Evolutionary conservation across 2,888 invertebrate genomes (phyloP), one percentile per base, ranked within the genome.

Genomic region (Leptura quadrifasciata): DNA sequence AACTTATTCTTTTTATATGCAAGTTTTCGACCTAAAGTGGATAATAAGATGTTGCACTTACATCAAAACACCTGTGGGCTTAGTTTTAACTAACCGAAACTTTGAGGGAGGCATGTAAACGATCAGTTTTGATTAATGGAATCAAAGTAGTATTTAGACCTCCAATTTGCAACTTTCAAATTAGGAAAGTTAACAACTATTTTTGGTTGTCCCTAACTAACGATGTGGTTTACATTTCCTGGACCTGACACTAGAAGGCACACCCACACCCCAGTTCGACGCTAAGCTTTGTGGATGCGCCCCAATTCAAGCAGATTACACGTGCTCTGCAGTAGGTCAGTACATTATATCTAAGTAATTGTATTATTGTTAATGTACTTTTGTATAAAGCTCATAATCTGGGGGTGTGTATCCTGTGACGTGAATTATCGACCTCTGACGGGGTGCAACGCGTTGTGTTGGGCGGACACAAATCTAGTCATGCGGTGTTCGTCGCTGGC

Each of bases 401-500:
- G 81, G 80, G 71, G 77, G 74, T 78, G 77, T 78, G 73, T 72
- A 61, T 65, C 80, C 75, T 35, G 75, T 78, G 75, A 79, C 79
- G 79, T 79, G 82, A 81, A 83, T 83, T 86, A 85, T 84, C 86
- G 85, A 85, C 86, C 84, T 85, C 84, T 82, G 81, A 84, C 85
- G 85, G 85, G 84, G 84, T 84, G 82, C 82, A 78, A 73, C 70
- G 75, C 77, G 72, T 75, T 78, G 70, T 74, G 70, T 76, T 70
- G 72, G 76, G 75, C 65, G 83, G 79, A 78, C 79, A 77, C 79
- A 78, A 79, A 82, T 84, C 86, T 87, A 88, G 88, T 88, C 87
- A 87, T 87, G 87, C 87, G 86, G 86, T 85, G 86, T 83, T 84
- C 86, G 83, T 81, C 84, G 84, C 82, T 83, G 83, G 82, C 82